These are phyloP conservation scores for Gymnocheta viridis DNA, from an alignment of 2,888 invertebrate species.

Conservation along the genomic window DNA sequence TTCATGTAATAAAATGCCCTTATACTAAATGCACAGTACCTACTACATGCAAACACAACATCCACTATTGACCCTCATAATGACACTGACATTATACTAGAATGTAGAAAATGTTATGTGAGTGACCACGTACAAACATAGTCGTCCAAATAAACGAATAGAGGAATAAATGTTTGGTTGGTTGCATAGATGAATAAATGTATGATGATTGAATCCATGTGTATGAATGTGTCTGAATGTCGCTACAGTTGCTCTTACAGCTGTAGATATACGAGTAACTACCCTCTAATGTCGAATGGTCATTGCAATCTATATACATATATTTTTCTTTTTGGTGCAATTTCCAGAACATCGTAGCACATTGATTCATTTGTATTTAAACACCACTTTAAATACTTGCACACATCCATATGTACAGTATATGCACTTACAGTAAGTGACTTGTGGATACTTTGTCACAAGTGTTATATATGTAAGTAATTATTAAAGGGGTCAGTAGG, in stretches of 20 bases:
- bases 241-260: conserved; percentile 32
- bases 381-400: conserved; percentile 33
- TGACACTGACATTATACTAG: conserved; percentile 63
- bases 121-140: conserved; percentile 23
- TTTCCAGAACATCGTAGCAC: conserved; percentile 60
- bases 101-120: conserved; percentile 24
- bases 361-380: conserved; percentile 66
- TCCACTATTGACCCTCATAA: conserved; percentile 67
- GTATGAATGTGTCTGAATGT: conserved; percentile 5
- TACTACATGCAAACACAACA: conserved; percentile 19
- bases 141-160: conserved; percentile 1
- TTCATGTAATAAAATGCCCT: conserved; percentile 64
- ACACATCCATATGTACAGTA: neutral
- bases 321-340: conserved; percentile 17
- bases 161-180: conserved; percentile 27
- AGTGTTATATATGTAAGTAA: neutral
- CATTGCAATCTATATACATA: conserved; percentile 57
- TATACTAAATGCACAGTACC: conserved; percentile 22
- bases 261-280: conserved; percentile 12
- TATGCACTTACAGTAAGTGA: neutral
- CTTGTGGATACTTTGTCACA: neutral
- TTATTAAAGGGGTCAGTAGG: neutral
- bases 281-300: conserved; percentile 66
- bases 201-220: conserved; percentile 16
- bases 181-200: neutral